These are phyloP conservation scores for Orchesella flavescens DNA, from an alignment of 2,888 invertebrate genomes.

Conservation along the genomic window DNA sequence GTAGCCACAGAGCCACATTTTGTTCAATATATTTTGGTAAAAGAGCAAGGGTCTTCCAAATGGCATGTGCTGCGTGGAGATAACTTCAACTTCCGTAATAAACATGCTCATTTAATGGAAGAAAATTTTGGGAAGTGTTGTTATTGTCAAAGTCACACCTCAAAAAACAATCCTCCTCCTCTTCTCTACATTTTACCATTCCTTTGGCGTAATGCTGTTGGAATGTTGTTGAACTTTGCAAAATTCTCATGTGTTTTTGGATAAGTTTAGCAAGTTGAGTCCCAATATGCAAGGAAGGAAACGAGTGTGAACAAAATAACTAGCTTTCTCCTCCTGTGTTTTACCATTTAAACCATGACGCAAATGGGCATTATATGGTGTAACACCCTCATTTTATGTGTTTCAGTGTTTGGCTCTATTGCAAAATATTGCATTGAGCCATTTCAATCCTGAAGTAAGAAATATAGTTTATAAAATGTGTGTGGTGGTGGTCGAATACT, in stretches of 20 bases:
- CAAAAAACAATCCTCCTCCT: neutral
- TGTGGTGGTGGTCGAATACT: neutral
- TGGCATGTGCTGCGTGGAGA: neutral
- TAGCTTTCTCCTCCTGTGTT: no score
- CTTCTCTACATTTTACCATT: neutral
- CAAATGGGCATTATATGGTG: neutral
- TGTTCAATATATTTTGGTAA: neutral
- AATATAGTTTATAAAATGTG: no score
- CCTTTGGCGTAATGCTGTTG: neutral
- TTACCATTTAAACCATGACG: no score
- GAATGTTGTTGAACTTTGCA: neutral
- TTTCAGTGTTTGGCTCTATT: no score
- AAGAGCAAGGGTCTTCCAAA: neutral
- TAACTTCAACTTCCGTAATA: neutral
- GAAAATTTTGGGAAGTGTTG: neutral
- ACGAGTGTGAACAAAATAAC: no score
- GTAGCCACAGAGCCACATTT: neutral
- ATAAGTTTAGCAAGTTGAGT: neutral
- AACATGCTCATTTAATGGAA: neutral
- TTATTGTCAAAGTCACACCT: constrained; percentile 22
- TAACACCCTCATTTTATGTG: no score
- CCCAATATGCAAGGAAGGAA: neutral
- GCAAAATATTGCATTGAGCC: no score
- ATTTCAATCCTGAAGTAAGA: no score
- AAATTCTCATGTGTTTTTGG: no score